phyloP scores from a whole-genome alignment of 2,888 invertebrate species.

The Ormyrus pomaceus region DNA sequence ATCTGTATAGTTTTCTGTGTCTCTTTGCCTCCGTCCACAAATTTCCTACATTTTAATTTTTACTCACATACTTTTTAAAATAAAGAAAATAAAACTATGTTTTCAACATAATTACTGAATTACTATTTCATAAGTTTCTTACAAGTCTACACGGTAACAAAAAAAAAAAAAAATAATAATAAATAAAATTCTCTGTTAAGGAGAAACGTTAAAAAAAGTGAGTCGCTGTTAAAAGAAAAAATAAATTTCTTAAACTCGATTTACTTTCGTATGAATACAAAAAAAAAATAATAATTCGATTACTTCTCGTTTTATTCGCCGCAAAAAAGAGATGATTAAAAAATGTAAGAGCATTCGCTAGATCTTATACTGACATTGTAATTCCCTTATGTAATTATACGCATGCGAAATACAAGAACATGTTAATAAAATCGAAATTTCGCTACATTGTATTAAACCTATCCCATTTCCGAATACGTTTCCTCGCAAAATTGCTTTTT shows the following conservation, averaged over 20 bases:
- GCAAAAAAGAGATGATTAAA: conserved; percentile 49
- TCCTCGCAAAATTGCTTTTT: too few species aligned
- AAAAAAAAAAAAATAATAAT: conserved; percentile 22
- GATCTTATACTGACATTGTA: conserved; percentile 60
- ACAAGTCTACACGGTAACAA: conserved; percentile 35
- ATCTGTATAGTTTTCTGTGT: conserved; percentile 49
- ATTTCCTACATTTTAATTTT: conserved; percentile 49
- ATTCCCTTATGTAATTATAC: conserved; percentile 67
- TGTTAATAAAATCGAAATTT: conserved; percentile 61
- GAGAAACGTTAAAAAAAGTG: conserved; percentile 51
- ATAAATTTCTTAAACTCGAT: conserved; percentile 17
- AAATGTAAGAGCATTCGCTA: conserved; percentile 54
- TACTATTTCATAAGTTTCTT: conserved; percentile 52
- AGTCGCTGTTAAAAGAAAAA: conserved; percentile 9
- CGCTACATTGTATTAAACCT: not conserved
- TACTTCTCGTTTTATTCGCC: conserved; percentile 51
- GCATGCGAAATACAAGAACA: conserved; percentile 68
- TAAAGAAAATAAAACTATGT: conserved; percentile 19
- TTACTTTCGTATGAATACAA: conserved; percentile 34
- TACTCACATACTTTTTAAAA: conserved; percentile 39
- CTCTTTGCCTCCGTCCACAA: conserved; percentile 57
- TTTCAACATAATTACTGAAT: conserved; percentile 48
- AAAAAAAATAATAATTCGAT: conserved; percentile 22
- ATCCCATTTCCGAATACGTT: too few species aligned
- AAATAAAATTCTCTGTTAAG: conserved; percentile 26